phyloP scores from a whole-genome alignment of 2,888 invertebrate genomes.

The Apamea monoglypha region DNA sequence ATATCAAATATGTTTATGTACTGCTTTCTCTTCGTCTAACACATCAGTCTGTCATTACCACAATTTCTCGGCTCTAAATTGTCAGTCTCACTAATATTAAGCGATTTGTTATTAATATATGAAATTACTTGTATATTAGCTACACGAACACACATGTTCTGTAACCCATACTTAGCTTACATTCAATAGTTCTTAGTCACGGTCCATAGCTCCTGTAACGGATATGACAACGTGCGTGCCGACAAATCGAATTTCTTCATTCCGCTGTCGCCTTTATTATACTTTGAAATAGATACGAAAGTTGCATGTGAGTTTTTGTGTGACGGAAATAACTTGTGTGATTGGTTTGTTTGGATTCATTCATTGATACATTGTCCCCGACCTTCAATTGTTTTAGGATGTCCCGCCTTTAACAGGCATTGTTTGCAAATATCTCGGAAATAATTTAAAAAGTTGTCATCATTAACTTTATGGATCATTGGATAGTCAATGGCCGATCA shows the following conservation, averaged over 20 bases:
- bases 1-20: conserved; percentile 13
- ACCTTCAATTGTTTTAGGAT: conserved; percentile 64
- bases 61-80: conserved; percentile 46
- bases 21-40: conserved; percentile 49
- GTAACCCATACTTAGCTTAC: conserved; percentile 60
- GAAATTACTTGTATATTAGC: conserved; percentile 58
- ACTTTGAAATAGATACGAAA: conserved; percentile 44
- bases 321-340: conserved; percentile 30
- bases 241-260: conserved; percentile 53
- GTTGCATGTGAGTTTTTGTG: conserved; percentile 33
- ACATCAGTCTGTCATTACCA: conserved; percentile 24
- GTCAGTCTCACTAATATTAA: conserved; percentile 39
- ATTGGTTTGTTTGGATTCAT: conserved; percentile 35
- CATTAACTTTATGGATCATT: conserved; percentile 55
- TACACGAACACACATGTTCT: conserved; percentile 50
- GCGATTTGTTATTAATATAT: conserved; percentile 54
- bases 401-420: conserved; percentile 48
- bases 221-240: conserved; percentile 74
- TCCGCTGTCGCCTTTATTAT: conserved; percentile 42
- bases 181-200: conserved; percentile 74
- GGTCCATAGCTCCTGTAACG: conserved; percentile 73
- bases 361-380: conserved; percentile 50
- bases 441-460: conserved; percentile 50
- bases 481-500: conserved; percentile 53
- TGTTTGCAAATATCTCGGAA: conserved; percentile 63